These are phyloP conservation scores for Busseola fusca DNA, from an alignment of 2,888 invertebrate species.

Conservation along the genomic window DNA sequence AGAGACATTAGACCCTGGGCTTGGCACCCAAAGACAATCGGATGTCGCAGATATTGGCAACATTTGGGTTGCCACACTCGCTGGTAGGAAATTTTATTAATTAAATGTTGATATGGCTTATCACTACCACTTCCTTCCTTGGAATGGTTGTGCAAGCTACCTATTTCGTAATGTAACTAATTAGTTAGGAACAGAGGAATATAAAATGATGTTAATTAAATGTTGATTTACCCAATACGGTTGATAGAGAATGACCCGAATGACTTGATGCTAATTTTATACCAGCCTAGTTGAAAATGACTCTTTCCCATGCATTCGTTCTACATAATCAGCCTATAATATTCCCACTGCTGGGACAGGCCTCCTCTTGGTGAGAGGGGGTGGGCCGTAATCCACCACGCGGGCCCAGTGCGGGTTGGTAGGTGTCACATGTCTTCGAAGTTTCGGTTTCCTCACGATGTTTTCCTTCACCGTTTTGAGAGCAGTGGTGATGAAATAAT, in stretches of 20 bases:
- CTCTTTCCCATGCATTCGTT: too few species aligned
- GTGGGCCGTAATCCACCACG: too few species aligned
- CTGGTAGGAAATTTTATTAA: conserved; percentile 36
- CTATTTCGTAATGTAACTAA: neutral
- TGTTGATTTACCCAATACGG: neutral
- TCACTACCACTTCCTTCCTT: conserved; percentile 30
- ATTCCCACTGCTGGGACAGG: too few species aligned
- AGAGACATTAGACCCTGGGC: conserved; percentile 70
- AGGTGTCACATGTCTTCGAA: too few species aligned
- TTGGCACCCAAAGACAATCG: conserved; percentile 58
- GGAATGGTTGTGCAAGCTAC: conserved; percentile 7
- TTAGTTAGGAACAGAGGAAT: conserved; percentile 8
- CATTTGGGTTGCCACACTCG: conserved; percentile 54
- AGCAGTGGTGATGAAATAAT: too few species aligned
- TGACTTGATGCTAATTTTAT: neutral
- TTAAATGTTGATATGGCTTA: conserved; percentile 15
- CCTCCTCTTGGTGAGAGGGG: too few species aligned
- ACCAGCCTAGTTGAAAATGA: neutral
- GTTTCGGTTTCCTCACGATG: too few species aligned
- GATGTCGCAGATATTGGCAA: conserved; percentile 85
- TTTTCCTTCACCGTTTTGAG: too few species aligned
- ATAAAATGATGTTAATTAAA: conserved; percentile 6
- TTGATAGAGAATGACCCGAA: neutral
- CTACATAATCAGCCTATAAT: too few species aligned
- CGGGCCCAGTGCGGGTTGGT: too few species aligned